phyloP scores from a whole-genome alignment of 2,113 vertebrate genomes.

The Aspidoscelis tigris region DNA sequence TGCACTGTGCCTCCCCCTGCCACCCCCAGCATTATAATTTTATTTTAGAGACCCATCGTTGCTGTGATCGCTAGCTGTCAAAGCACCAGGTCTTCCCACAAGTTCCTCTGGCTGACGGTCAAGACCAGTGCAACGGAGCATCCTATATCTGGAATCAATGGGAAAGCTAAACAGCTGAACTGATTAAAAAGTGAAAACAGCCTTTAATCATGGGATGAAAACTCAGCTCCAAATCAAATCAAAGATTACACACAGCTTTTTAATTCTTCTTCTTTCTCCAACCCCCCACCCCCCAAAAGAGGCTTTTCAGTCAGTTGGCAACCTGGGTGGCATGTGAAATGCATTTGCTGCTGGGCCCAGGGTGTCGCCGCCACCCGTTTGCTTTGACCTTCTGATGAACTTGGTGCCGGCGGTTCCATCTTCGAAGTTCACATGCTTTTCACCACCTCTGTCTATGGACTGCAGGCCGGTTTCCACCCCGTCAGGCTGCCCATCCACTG shows the following conservation, averaged over 20 bases:
- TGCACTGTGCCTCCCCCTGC: not conserved
- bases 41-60: not conserved
- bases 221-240: not conserved
- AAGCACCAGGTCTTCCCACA: not conserved
- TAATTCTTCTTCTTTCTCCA: not conserved
- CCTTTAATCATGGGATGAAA: not conserved
- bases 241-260: not conserved
- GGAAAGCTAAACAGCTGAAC: not conserved
- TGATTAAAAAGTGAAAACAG: no score
- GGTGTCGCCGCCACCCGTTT: conserved; percentile 28
- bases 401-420: conserved; percentile 14
- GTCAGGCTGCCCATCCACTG: not conserved
- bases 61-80: not conserved
- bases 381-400: conserved; percentile 40
- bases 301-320: not conserved
- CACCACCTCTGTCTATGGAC: fast-evolving
- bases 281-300: not conserved
- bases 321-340: not conserved
- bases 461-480: not conserved
- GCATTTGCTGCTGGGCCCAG: not conserved
- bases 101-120: not conserved
- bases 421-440: not conserved
- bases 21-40: not conserved
- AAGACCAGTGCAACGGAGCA: no score
- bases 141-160: not conserved